phyloP scores from a whole-genome alignment of 2,888 invertebrate species.

The Cyclophora albipunctata region DNA sequence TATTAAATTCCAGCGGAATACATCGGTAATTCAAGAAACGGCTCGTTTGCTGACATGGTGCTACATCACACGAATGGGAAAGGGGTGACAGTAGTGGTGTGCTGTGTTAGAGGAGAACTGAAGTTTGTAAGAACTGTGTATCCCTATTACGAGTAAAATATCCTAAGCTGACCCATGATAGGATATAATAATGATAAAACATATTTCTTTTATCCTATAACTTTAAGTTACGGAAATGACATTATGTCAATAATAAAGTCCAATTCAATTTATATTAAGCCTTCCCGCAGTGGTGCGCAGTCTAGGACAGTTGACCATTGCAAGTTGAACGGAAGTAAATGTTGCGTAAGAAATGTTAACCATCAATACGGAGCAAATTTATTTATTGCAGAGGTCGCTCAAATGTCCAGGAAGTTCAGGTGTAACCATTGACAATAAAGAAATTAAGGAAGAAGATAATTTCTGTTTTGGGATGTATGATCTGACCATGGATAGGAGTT shows the following conservation, averaged over 20 bases:
- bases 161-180: no score
- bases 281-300: no score
- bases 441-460: slow-evolving; percentile 21
- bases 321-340: no score
- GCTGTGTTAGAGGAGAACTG: slow-evolving; percentile 27
- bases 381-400: slow-evolving; percentile 14
- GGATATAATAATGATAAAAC: no score
- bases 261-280: no score
- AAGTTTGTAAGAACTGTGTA: slow-evolving; percentile 30
- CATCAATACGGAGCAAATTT: no score
- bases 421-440: slow-evolving; percentile 19
- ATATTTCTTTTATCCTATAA: no score
- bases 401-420: slow-evolving; percentile 13
- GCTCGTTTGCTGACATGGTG: slow-evolving; percentile 35
- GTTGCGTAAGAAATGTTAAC: no score
- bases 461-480: slow-evolving; percentile 25
- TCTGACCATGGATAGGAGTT: slow-evolving; percentile 19
- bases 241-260: no score
- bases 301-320: no score
- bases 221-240: no score
- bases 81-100: slow-evolving; percentile 33
- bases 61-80: slow-evolving; percentile 26
- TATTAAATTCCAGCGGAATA: slow-evolving; percentile 31
- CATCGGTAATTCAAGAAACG: slow-evolving; percentile 41
- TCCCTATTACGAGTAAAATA: no score